Percentiles rank a stretch among this genome's conserved stretches.
These are phyloP conservation scores for Dasypolia templi DNA, from an alignment of 2,888 invertebrate species.

Conservation along the genomic window DNA sequence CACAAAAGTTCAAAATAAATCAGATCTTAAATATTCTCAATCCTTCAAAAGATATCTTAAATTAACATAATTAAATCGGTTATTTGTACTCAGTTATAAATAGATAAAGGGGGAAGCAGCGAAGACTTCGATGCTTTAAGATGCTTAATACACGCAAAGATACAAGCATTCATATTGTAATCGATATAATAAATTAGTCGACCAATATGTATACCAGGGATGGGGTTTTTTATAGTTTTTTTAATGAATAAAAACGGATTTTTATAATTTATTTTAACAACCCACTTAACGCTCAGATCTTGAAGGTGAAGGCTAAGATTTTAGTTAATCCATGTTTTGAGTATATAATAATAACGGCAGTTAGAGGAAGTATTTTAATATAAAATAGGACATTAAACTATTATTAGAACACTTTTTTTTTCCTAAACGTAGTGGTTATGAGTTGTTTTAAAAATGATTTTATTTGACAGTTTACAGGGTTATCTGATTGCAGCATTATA, in stretches of 20 bases:
- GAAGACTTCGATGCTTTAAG: slow-evolving; percentile 45
- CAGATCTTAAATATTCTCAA: slow-evolving; percentile 19
- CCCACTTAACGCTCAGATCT: background rate
- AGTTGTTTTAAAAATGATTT: too few relatives aligned
- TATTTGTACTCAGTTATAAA: slow-evolving; percentile 27
- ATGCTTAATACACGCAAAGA: slow-evolving; percentile 55
- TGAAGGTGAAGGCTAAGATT: background rate
- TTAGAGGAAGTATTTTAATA: too few relatives aligned
- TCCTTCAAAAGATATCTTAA: background rate
- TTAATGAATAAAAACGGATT: slow-evolving; percentile 54
- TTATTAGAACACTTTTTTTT: too few relatives aligned
- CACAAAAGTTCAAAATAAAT: slow-evolving; percentile 15
- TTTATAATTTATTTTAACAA: slow-evolving; percentile 4
- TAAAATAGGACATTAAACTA: too few relatives aligned
- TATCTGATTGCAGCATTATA: too few relatives aligned
- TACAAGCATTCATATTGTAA: slow-evolving; percentile 66
- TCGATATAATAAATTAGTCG: slow-evolving; percentile 60
- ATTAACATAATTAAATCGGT: slow-evolving; percentile 58
- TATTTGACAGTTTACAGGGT: too few relatives aligned
- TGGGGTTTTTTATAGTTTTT: slow-evolving; percentile 9
- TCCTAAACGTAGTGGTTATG: too few relatives aligned
- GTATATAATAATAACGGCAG: too few relatives aligned
- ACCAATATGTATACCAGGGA: slow-evolving; percentile 63
- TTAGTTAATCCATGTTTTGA: too few relatives aligned
- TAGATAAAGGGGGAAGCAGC: slow-evolving; percentile 25